Base-by-base conservation (phyloP, 2,797 vertebrate species). In the Choloepus didactylus region DNA sequence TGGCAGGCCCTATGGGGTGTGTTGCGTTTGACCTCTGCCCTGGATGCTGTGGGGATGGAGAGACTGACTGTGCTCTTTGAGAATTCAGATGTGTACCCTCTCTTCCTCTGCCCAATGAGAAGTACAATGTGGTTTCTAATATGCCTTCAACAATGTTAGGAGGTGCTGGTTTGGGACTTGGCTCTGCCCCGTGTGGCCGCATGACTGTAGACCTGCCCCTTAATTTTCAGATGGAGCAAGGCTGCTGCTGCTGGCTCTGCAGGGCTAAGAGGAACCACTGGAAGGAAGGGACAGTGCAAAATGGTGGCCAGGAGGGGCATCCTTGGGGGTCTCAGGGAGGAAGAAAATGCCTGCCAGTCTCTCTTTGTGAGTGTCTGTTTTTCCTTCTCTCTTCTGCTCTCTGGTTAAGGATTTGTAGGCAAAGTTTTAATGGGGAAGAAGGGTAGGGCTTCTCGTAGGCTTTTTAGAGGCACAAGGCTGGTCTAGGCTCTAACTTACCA, bases 401-500 rank as follows among this genome's bases (percentile, higher is more conserved):
- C 21, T 54, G 25, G 8, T 15, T 12, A 72, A 35, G 19, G 6
- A 56, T 29, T 56, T 46, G 81, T 7, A 23, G 46, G 46, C 60
- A 38, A 87, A 82, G 11, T 7, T 56, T 2, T 38, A 14, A 7
- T 21, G 9, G 54, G 44, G 41, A 18, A 14, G 18, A 51, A 9
- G 15, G 29, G 29, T 72, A 25, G 38, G 31, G 23, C 25, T 59
- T 46, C 41, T 0, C 19, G 0, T 9, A 21, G 66, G 6, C 6
- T 11, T 67, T 77, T 38, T 7, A 21, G 67, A n/a, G 31, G 21
- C 35, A 7, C 51, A 12, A 7, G 14, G 41, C 27, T 14, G 66
- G 14, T n/a, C 51, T 1, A 10, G 1, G 3, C 73, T 11, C 3
- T 49, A 27, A 77, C 98, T 91, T 98, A 98, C 98, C 98, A 95